Evolutionary conservation across 1,140 invertebrate genomes (phyloP), one percentile per base, ranked within the genome.

Genomic region (Drosophila quadrilineata): DNA sequence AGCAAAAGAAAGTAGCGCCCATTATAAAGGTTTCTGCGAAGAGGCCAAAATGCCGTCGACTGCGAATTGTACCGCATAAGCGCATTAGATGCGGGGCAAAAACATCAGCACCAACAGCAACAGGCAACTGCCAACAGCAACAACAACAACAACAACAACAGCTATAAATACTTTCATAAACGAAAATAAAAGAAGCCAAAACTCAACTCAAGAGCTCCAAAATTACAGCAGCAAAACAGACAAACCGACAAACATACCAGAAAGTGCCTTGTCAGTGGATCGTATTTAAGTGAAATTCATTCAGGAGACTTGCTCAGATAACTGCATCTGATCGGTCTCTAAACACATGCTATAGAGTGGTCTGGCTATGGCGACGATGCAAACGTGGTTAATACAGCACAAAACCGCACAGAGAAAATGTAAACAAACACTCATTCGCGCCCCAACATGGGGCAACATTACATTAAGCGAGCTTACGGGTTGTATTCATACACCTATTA

Each of bases 381-480:
- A 66, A 82, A 70, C 60, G 79, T 57, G 71, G 77, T 74, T 84
- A 82, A 77, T 85, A 85, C 79, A 75, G 72, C 76, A 65, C 41
- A 86, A 86, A 86, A 86, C 75, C 71, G 72, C 71, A 86, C 69
- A 64, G 80, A 63, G 67, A 85, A 85, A 85, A 86, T 86, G 74
- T 79, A 85, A 85, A 85, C 67, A 85, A 85, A 85, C 84, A 72
- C 33, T 6, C 57, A 52, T 43, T 26, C 68, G 67, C 57, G n/a
- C n/a, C n/a, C n/a, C n/a, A n/a, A n/a, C n/a, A n/a, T n/a, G n/a
- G n/a, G n/a, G n/a, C n/a, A n/a, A n/a, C n/a, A n/a, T n/a, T n/a
- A n/a, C 22, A 36, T 10, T 31, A 31, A 31, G 8, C 24, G 14
- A 17, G 33, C 10, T 43, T 43, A 43, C 40, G 10, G 26, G 40